Base-by-base conservation (phyloP, 2,797 vertebrate species). In the Nyctibius grandis region DNA sequence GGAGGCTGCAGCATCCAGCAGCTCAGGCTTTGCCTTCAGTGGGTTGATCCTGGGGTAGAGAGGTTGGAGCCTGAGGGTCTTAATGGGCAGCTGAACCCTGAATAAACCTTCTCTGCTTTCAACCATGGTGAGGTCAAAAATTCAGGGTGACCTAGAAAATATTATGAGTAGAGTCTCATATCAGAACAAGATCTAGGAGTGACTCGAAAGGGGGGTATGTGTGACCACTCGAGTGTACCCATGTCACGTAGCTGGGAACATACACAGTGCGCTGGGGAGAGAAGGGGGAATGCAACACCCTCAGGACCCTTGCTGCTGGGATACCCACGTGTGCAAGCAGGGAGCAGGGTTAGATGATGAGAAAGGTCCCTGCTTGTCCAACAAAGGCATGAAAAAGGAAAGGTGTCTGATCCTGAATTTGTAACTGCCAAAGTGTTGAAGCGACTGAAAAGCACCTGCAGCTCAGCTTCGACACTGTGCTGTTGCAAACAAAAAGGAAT, bases 251-350 rank as follows among this genome's bases (percentile, higher is more conserved):
- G 17, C 38, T 87, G 38, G 34, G 38, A 87, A 47, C 6, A 29
- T 4, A 11, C 0, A 1, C 34, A 63, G 8, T 14, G 47, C 2
- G 3, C 14, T 20, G 54, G 13, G 19, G 28, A 67, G 11, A 59
- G 19, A 73, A 72, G 50, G 36, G 15, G 21, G 15, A 82, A 80
- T 26, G 33, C 16, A 74, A 70, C 19, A 3, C 31, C 14, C n/a
- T 59, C 31, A 28, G n/a, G 57, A 68, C 34, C 45, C 34, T 40
- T 0, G 0, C 36, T 34, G 12, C 22, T 45, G 26, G 36, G 84
- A 93, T 92, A 80, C 23, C 13, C 11, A 13, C 0, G 0, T 12
- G 26, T 72, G 82, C 29, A 64, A 85, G n/a, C 57, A 88, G 60
- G 26, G 28, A 67, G 29, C 29, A 85, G 83, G 48, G 12, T 18